These are phyloP conservation scores for Karalla daura DNA, from an alignment of 2,797 vertebrate genomes.

Conservation along the genomic window DNA sequence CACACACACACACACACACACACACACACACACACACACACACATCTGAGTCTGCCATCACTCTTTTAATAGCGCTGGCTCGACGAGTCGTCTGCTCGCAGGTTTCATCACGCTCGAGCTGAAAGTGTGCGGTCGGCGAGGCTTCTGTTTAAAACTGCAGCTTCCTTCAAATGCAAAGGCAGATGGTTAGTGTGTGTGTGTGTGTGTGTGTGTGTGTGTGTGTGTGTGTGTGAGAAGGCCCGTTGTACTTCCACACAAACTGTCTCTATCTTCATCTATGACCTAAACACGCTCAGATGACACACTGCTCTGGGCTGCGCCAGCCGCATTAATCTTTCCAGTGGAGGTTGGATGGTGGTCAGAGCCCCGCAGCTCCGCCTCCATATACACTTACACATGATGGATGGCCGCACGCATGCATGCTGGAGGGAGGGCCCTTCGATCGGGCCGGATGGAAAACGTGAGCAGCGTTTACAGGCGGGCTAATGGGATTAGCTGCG, in stretches of 20 bases:
- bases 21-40: neutral
- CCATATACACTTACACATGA: conserved; percentile 77
- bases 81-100: neutral
- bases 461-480: conserved; percentile 76
- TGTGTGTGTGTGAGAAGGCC: no score
- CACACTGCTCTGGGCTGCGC: conserved; percentile 66
- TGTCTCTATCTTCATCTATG: conserved; percentile 64
- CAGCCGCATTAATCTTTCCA: conserved; percentile 78
- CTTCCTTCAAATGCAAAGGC: neutral
- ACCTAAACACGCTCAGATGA: conserved; percentile 73
- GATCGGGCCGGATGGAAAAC: conserved; percentile 80
- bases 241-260: conserved; percentile 25
- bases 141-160: neutral
- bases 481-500: conserved; percentile 82
- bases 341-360: conserved; percentile 66
- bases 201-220: no score
- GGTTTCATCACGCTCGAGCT: conserved; percentile 4
- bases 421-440: conserved; percentile 70
- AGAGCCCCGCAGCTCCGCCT: conserved; percentile 62
- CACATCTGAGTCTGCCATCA: conserved; percentile 12
- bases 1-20: neutral
- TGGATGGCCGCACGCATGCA: conserved; percentile 74
- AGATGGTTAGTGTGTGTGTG: conserved; percentile 22
- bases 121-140: neutral
- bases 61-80: conserved; percentile 7